phyloP scores from a whole-genome alignment of 2,797 vertebrate species.

The Lithobates pipiens region DNA sequence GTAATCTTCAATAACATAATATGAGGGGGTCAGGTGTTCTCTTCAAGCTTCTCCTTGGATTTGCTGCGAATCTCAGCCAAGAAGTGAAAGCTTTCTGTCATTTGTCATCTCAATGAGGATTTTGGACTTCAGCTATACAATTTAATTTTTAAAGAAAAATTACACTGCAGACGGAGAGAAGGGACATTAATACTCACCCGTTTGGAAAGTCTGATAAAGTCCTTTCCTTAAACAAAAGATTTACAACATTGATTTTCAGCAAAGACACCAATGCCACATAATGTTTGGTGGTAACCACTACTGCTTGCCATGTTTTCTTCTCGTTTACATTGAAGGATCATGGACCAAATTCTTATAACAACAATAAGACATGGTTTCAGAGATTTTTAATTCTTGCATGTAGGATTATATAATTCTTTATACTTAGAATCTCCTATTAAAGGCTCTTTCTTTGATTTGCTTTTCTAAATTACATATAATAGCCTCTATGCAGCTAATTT shows the following conservation, averaged over 20 bases:
- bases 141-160: background rate
- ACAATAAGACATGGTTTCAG: background rate
- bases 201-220: background rate
- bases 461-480: no score
- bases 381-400: background rate
- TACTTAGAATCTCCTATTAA: no score
- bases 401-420: background rate
- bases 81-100: constrained; percentile 20
- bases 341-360: background rate
- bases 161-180: background rate
- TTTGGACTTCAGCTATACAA: background rate
- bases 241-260: background rate
- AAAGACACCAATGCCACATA: background rate
- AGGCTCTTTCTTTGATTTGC: no score
- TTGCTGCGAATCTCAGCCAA: background rate
- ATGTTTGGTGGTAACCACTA: background rate
- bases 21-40: constrained; percentile 17
- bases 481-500: no score
- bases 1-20: constrained; percentile 34
- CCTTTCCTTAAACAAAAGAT: background rate
- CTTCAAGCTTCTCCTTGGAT: constrained; percentile 28
- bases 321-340: background rate
- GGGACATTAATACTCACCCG: background rate
- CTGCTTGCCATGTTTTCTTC: background rate
- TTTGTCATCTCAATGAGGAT: constrained; percentile 8